These are phyloP conservation scores for Orthonevra nobilis DNA, from an alignment of 2,888 invertebrate genomes.

Conservation along the genomic window DNA sequence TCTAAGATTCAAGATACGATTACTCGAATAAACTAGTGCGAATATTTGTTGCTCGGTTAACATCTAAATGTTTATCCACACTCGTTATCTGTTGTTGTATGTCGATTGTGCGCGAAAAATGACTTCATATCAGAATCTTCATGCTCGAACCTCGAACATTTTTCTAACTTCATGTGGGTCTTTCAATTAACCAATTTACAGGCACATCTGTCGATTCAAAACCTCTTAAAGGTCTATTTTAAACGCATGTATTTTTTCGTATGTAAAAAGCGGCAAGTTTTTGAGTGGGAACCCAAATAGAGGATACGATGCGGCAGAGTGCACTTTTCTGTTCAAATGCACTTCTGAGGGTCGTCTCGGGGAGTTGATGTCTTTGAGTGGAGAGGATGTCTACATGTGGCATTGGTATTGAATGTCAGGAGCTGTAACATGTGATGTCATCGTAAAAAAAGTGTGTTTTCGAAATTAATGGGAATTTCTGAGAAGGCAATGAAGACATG, in stretches of 20 bases:
- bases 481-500: conserved; percentile 5
- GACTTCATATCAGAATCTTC: no score
- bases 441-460: conserved; percentile 7
- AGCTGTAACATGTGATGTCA: conserved; percentile 9
- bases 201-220: no score
- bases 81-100: no score
- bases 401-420: conserved; percentile 45
- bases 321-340: conserved; percentile 33
- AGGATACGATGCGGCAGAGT: not conserved
- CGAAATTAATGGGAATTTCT: conserved; percentile 40
- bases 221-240: no score
- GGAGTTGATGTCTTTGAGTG: conserved; percentile 23
- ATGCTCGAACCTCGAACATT: no score
- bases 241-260: no score
- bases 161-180: no score
- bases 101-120: conserved; percentile 17
- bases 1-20: conserved; percentile 12
- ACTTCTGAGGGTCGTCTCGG: conserved; percentile 21
- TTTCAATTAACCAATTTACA: no score
- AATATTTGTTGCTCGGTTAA: no score
- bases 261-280: conserved; percentile 29
- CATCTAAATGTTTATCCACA: conserved; percentile 18
- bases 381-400: conserved; percentile 55
- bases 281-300: conserved; percentile 2
- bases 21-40: conserved; percentile 12